Base-by-base conservation (phyloP, 37 sponge, comb jelly and placozoan genomes). In the Haliclona indistincta region DNA sequence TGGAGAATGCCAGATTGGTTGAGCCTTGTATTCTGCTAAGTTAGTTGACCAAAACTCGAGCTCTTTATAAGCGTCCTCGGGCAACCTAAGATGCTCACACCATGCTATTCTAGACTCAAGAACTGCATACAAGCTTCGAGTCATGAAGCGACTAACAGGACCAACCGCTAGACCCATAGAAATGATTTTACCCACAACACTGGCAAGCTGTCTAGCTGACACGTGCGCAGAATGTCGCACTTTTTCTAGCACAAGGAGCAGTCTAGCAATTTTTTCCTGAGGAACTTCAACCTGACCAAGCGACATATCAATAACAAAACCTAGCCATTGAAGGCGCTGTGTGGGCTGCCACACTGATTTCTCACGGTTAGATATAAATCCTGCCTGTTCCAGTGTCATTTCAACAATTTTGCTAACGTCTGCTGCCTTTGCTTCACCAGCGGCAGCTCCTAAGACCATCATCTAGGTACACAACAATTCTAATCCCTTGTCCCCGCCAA, bases 381-480 rank as follows among this genome's bases (percentile, higher is more conserved):
- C 67, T 13, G 67, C 67, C 13, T 66, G 8, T 37, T 7, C 8
- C 41, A 66, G 38, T 1, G 67, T 66, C 7, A 30, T 30, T 4
- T 64, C 36, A 22, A 64, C 65, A 25, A 25, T 25, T 7, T 44
- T 17, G 13, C 54, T 71, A 25, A n/a, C 51, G 30, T 20, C n/a
- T 10, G 23, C 19, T 23, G 54, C 43, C 39, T 30, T 26, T 26
- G 34, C 30, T 35, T 8, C 65, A 64, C 20, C 20, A 30, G 65
- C 65, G 20, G 20, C 22, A 36, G 28, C 28, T 5, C 13, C 8
- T 47, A 47, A 80, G 68, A 23, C 82, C 82, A 64, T 81, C 74
- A 64, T 81, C 82, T 44, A 81, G 5, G 33, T 81, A 81, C 38
- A 81, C 5, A n/a, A 81, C 64, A 22, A 33, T 40, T 43, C 43